Percentiles rank a stretch among this genome's conserved stretches.
Evolutionary conservation across 2,888 invertebrate genomes (phyloP).

Genomic region (Selenia dentaria): DNA sequence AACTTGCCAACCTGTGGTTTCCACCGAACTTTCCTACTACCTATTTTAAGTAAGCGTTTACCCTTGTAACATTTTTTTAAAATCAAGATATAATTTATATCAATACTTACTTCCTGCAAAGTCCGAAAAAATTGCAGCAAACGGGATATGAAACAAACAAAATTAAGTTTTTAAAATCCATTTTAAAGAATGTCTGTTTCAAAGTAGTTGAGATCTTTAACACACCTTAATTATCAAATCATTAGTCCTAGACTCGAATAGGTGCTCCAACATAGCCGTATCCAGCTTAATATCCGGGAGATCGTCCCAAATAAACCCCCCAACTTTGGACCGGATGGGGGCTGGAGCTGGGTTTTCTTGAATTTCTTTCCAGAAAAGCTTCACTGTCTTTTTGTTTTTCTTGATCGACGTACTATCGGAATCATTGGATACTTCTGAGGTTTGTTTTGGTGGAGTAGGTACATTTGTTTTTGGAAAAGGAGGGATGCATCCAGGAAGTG

Average conservation of each 20-base stretch:
- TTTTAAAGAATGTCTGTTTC: too few species aligned
- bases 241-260: constrained; percentile 98
- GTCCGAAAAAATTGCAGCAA: not conserved
- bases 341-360: constrained; percentile 88
- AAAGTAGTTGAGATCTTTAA: too few species aligned
- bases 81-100: too few species aligned
- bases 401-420: constrained; percentile 84
- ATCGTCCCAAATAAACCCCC: constrained; percentile 96
- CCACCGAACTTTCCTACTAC: too few species aligned
- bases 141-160: constrained; percentile 50
- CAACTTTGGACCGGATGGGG: constrained; percentile 83
- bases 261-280: constrained; percentile 96
- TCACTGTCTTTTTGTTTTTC: constrained; percentile 98
- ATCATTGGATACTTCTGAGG: constrained; percentile 66
- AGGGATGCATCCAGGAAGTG: constrained; percentile 78
- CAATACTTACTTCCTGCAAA: constrained; percentile 58
- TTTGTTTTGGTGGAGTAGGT: constrained; percentile 67
- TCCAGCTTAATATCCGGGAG: constrained; percentile 93
- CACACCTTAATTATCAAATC: constrained; percentile 94
- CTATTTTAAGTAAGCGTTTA: too few species aligned
- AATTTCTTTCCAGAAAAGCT: constrained; percentile 99
- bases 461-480: constrained; percentile 70
- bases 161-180: too few species aligned
- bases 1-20: too few species aligned
- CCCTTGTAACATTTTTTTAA: too few species aligned